Base-by-base conservation (phyloP, 2,888 invertebrate genomes). In the Netelia fuscicornis region DNA sequence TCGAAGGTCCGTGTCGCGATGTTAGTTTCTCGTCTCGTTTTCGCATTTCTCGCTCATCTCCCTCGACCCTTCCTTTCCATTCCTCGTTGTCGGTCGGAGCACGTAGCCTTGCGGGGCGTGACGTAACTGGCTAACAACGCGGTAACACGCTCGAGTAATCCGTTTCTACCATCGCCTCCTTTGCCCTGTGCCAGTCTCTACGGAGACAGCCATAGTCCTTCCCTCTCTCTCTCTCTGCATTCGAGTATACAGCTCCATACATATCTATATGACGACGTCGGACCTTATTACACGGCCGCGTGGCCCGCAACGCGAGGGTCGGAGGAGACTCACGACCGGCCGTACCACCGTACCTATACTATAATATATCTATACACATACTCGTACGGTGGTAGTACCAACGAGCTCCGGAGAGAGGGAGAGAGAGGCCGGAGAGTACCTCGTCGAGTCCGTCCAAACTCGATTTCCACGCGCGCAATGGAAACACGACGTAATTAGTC, bases 131-230 rank as follows among this genome's bases (percentile, higher is more conserved):
- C 85, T 86, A 86, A 86, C 86, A 86, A 86, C 86, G 86, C 84
- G 86, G 86, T 84, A 86, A 86, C 84, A 86, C 86, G 86, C 85
- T 86, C 85, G 85, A 86, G 85, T 86, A 86, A 86, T 86, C 85
- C 86, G 86, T 86, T 86, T 86, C 85, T 85, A 86, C 86, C 83
- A 85, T 83, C 83, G 86, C 84, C 79, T 74, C 81, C 74, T 79
- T 68, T 75, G 25, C 78, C 70, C 72, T 64, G 62, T 72, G 30
- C 30, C 30, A 30, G 64, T 64, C 62, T 62, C 30, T 20, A 62
- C 64, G 60, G 23, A 44, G 52, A 23, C 37, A 42, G 23, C 48
- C 71, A 30, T 23, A 23, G 62, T 71, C 54, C 54, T 62, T 67
- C 30, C 30, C 30, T 30, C 30, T 30, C 30, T 30, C 30, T 30